Evolutionary conservation across 2,888 invertebrate species (phyloP).

Genomic region (Ophion ventricosus): DNA sequence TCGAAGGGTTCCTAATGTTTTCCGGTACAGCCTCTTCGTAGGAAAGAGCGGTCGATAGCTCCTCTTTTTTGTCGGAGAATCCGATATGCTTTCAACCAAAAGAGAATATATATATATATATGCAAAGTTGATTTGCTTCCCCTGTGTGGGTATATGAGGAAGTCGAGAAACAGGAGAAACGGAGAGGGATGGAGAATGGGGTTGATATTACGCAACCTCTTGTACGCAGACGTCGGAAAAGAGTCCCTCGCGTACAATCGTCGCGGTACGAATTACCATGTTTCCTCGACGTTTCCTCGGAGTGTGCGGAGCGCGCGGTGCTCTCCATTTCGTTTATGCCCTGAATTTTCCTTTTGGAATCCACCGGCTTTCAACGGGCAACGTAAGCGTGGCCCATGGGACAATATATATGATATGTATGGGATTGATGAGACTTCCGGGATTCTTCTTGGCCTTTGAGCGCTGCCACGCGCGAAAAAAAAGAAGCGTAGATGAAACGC

Average conservation of each 20-base stretch:
- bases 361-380: not conserved
- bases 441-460: not conserved
- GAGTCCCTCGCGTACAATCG: slow-evolving; percentile 76
- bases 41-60: slow-evolving; percentile 22
- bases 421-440: slow-evolving; percentile 18
- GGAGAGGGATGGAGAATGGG: slow-evolving; percentile 19
- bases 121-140: not conserved
- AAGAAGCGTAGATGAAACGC: not conserved
- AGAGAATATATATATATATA: not conserved
- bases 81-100: slow-evolving; percentile 43
- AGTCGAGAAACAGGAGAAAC: slow-evolving; percentile 17
- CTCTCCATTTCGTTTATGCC: slow-evolving; percentile 11
- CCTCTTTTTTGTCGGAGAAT: slow-evolving; percentile 23
- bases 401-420: slow-evolving; percentile 8
- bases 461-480: not conserved
- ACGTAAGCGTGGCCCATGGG: slow-evolving; percentile 12
- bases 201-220: slow-evolving; percentile 30
- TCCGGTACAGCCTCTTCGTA: slow-evolving; percentile 2
- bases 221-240: slow-evolving; percentile 55
- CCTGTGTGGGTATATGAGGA: not conserved
- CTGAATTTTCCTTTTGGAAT: slow-evolving; percentile 20
- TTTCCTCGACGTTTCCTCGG: slow-evolving; percentile 51
- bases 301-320: slow-evolving; percentile 1
- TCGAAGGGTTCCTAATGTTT: slow-evolving; percentile 42
- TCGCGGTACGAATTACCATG: slow-evolving; percentile 77